Conservation (phyloP, 2,888 invertebrate species). For the Eristalis tenax region DNA sequence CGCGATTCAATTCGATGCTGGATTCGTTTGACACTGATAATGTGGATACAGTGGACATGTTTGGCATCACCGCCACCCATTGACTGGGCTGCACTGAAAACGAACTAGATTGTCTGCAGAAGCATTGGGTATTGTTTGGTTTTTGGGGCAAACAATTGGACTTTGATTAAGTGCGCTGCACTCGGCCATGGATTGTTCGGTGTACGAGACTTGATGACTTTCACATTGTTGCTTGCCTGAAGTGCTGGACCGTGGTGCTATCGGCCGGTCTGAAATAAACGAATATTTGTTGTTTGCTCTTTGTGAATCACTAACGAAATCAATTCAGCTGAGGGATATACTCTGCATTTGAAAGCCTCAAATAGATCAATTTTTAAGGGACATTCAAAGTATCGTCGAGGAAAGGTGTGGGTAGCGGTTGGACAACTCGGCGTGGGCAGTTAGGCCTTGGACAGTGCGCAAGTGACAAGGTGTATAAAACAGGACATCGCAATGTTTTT, state of each 20-base stretch:
- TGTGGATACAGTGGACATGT: not conserved
- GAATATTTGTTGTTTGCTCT: not conserved
- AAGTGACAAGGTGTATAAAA: too few relatives aligned
- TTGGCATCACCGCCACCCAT: not conserved
- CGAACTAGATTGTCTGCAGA: not conserved
- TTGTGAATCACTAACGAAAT: not conserved
- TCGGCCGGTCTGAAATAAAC: not conserved
- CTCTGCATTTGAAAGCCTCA: too few relatives aligned
- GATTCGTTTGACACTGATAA: not conserved
- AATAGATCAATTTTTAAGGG: too few relatives aligned
- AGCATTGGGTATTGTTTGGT: not conserved
- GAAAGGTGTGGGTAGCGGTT: too few relatives aligned
- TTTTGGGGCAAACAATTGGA: not conserved
- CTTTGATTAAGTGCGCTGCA: not conserved
- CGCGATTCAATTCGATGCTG: not conserved
- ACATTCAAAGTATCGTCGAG: too few relatives aligned
- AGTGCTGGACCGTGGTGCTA: not conserved
- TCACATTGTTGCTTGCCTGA: not conserved
- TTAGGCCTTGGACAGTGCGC: too few relatives aligned
- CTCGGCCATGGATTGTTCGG: not conserved
- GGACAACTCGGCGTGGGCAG: too few relatives aligned
- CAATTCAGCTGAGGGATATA: not conserved
- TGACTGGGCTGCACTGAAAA: not conserved
- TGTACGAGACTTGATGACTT: not conserved
- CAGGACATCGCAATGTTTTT: too few relatives aligned